Evolutionary conservation across 2,113 vertebrate species (phyloP).

Genomic region (Carassius gibelio): DNA sequence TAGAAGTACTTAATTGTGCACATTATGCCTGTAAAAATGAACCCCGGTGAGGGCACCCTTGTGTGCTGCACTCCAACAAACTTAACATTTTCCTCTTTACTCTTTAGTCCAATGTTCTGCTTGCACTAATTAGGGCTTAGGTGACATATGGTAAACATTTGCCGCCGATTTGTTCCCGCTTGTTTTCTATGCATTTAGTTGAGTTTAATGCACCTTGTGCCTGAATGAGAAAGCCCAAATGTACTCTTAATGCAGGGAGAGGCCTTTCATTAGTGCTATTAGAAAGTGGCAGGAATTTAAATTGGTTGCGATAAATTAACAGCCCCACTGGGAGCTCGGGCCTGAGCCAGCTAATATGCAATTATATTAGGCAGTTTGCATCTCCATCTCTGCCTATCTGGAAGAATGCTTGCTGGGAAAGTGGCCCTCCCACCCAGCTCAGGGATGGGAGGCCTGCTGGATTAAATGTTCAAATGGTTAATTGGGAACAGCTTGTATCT

Average conservation of each 20-base stretch:
- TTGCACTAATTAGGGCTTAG: constrained; percentile 42
- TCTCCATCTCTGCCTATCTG: constrained; percentile 51
- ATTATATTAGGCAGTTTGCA: constrained; percentile 57
- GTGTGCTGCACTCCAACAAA: constrained; percentile 35
- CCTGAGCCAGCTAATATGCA: constrained; percentile 52
- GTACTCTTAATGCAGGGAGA: constrained; percentile 17
- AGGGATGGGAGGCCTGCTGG: not conserved
- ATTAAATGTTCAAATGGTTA: constrained; percentile 49
- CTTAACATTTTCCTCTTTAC: constrained; percentile 1
- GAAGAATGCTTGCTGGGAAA: constrained; percentile 26
- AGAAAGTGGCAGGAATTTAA: constrained; percentile 58
- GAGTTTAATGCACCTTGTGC: constrained; percentile 44
- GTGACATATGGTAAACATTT: constrained; percentile 49
- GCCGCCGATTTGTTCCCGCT: constrained; percentile 33
- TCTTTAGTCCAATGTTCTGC: constrained; percentile 24
- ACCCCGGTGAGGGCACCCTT: constrained; percentile 37
- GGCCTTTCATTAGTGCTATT: constrained; percentile 57
- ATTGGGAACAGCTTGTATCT: constrained; percentile 47
- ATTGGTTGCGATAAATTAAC: constrained; percentile 54
- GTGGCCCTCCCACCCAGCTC: constrained; percentile 3
- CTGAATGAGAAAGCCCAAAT: constrained; percentile 23
- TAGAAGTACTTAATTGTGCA: constrained; percentile 49
- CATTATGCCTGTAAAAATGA: constrained; percentile 45
- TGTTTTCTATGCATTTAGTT: constrained; percentile 26
- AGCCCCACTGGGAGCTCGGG: constrained; percentile 49